These are phyloP conservation scores for Melikaiella ostensackeni DNA, from an alignment of 2,888 invertebrate genomes.

Conservation along the genomic window DNA sequence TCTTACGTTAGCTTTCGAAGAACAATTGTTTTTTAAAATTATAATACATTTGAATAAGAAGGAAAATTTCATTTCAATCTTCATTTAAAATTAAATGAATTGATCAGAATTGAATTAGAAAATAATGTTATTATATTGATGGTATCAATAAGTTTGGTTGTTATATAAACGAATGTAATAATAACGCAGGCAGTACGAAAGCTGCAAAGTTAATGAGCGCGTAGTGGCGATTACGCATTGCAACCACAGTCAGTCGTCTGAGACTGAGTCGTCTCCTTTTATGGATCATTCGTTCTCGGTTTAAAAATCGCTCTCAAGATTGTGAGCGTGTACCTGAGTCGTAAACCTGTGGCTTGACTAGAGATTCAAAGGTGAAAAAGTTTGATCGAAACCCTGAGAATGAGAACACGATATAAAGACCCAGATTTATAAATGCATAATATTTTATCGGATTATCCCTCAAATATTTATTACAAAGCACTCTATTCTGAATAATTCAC, in stretches of 20 bases:
- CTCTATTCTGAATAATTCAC: too few species aligned
- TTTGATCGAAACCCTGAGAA: constrained; percentile 3
- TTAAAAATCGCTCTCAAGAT: constrained; percentile 53
- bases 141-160: too few species aligned
- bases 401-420: not conserved
- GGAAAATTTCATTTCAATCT: not conserved
- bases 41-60: not conserved
- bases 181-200: constrained; percentile 46
- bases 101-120: too few species aligned
- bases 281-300: constrained; percentile 65
- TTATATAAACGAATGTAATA: constrained; percentile 14
- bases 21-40: not conserved
- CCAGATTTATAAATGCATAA: not conserved
- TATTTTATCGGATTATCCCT: not conserved
- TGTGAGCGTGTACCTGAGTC: not conserved
- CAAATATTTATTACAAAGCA: too few species aligned
- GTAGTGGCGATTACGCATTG: constrained; percentile 62
- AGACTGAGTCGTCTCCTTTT: constrained; percentile 72
- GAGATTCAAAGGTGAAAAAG: constrained; percentile 3
- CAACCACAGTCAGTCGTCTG: constrained; percentile 59
- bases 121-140: too few species aligned
- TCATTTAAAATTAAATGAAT: not conserved
- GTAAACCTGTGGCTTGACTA: not conserved
- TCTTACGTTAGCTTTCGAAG: not conserved
- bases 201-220: constrained; percentile 43